These are phyloP conservation scores for Philonicus albiceps DNA, from an alignment of 2,888 invertebrate genomes.

Conservation along the genomic window DNA sequence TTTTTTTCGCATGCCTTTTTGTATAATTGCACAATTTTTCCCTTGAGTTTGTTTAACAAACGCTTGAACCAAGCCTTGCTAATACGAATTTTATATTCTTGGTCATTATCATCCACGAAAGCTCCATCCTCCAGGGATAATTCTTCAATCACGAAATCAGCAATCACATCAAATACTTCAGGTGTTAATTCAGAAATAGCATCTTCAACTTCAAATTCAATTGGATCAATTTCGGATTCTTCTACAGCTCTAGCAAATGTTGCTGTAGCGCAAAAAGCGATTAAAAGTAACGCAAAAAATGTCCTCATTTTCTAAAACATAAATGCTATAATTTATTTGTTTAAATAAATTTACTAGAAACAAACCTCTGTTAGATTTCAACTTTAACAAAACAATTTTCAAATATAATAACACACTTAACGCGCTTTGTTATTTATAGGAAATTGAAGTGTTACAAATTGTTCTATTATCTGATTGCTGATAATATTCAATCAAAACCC, in stretches of 20 bases:
- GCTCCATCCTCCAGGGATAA: neutral
- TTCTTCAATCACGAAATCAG: neutral
- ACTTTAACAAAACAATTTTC: neutral
- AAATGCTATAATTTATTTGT: neutral
- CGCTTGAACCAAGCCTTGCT: neutral
- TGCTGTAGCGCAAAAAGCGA: neutral
- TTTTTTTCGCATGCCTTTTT: conserved; percentile 13
- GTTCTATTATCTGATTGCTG: neutral
- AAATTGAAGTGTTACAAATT: neutral
- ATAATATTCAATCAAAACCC: neutral
- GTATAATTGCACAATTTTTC: neutral
- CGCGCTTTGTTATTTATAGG: neutral
- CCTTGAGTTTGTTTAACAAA: neutral
- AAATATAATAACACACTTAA: neutral
- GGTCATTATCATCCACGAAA: neutral
- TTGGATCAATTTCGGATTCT: neutral
- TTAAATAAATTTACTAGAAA: neutral
- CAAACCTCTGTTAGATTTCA: neutral
- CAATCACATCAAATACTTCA: neutral
- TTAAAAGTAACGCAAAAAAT: neutral
- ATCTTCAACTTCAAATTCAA: neutral
- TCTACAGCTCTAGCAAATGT: neutral
- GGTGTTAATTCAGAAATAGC: neutral
- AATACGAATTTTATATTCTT: neutral
- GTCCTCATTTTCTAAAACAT: neutral